Evolutionary conservation across 2,113 vertebrate species (phyloP).

Genomic region (Epinephelus cyanopodus): DNA sequence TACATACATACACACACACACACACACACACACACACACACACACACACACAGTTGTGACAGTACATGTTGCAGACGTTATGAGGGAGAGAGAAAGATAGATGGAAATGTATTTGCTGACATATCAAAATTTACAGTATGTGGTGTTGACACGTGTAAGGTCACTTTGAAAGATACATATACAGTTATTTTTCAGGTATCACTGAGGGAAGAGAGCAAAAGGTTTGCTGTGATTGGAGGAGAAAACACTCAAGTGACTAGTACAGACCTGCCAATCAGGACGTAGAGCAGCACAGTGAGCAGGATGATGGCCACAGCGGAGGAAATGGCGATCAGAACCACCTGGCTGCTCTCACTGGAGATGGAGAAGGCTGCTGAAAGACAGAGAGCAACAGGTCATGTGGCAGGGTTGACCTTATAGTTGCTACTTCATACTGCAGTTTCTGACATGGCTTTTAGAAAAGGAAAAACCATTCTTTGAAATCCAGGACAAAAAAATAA

Average conservation of each 20-base stretch:
- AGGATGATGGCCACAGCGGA: slow-evolving; percentile 94
- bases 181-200: neutral
- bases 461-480: neutral
- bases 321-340: slow-evolving; percentile 96
- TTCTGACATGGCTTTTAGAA: neutral
- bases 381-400: slow-evolving; percentile 30
- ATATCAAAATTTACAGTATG: neutral
- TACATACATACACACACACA: neutral
- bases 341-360: slow-evolving; percentile 96
- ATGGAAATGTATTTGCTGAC: slow-evolving; percentile 39
- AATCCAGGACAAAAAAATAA: neutral
- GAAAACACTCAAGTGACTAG: slow-evolving; percentile 6
- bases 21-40: neutral
- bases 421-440: neutral
- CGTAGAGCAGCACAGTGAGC: slow-evolving; percentile 93
- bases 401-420: neutral
- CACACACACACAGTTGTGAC: slow-evolving; percentile 24
- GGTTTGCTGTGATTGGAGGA: neutral
- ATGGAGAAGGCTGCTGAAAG: slow-evolving; percentile 94
- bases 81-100: neutral
- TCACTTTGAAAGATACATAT: neutral
- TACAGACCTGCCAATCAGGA: slow-evolving; percentile 95
- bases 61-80: slow-evolving; percentile 45
- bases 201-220: neutral
- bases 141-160: too few species aligned